Conservation (phyloP, 2,113 vertebrate species). For the Pomatostomus ruficeps region DNA sequence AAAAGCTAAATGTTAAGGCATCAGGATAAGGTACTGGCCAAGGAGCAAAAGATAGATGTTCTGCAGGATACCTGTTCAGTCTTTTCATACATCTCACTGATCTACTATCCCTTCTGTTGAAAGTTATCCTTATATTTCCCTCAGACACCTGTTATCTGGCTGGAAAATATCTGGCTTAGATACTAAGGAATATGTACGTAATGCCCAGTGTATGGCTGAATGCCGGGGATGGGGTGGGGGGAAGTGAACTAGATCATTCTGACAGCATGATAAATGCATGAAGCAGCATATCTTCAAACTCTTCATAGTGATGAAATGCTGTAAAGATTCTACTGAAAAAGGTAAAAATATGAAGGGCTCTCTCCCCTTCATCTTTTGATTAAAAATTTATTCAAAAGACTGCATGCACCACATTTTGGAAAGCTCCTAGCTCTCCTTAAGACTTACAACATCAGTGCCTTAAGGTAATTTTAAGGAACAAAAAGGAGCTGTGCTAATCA, state of each 20-base stretch:
- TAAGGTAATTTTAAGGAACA: not conserved
- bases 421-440: not conserved
- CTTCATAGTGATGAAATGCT: not conserved
- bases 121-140: not conserved
- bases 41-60: not conserved
- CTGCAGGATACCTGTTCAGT: not conserved
- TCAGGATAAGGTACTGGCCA: rapidly evolving
- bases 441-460: not conserved
- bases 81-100: not conserved
- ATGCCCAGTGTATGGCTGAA: not conserved
- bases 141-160: not conserved
- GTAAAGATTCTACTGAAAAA: not conserved
- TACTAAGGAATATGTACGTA: rapidly evolving
- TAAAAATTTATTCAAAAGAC: not conserved
- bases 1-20: no score
- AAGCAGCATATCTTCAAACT: not conserved
- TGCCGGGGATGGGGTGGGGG: rapidly evolving
- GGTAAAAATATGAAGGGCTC: not conserved
- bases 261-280: not conserved
- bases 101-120: not conserved
- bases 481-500: not conserved
- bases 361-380: not conserved
- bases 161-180: not conserved
- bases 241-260: not conserved
- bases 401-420: not conserved